Evolutionary conservation across 1,140 invertebrate species (phyloP), one percentile per base, ranked within the genome.

Genomic region (Liolophura sinensis): DNA sequence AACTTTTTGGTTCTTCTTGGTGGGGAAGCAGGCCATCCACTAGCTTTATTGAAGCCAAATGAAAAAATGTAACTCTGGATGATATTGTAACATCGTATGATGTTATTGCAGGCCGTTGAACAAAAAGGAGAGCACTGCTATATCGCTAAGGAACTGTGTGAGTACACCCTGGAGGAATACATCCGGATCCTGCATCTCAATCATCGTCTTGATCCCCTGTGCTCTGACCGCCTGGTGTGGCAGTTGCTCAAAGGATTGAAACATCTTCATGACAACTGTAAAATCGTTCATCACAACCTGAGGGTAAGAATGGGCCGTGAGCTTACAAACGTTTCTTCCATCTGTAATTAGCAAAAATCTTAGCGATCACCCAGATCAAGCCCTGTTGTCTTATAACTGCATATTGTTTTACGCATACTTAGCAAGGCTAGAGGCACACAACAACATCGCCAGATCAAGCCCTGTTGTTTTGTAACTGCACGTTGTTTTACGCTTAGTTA

Each of bases 141-240:
- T 47, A 14, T 79, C 22, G 76, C 76, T 14, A 68, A 72, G 66
- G 76, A 79, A n/a, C 68, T 79, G 18, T 73, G 70, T n/a, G 76
- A 78, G 62, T 79, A 78, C 69, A 78, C 70, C 0, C 63, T 79
- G 48, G 66, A 65, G 22, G 76, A 78, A 62, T 78, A 75, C 63
- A 63, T 78, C 9, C 22, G 61, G 22, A 65, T 71, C 24, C 62
- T 73, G 7, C 55, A 66, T 1, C 65, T 72, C 3, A 68, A 70
- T 54, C 59, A 69, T 25, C 55, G 58, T 3, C 64, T 68, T 55
- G 75, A 77, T 31, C 67, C 70, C 15, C 69, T 73, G 6, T 62
- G 68, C 5, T 64, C 68, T 50, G 73, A 75, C 65, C 71, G 69
- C 48, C 63, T 75, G 25, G 67, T 67, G 20, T 79, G 75, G 74